Percentiles rank a stretch among this genome's conserved stretches.
phyloP scores from a whole-genome alignment of 2,888 invertebrate species.

The Drosophila nigritarsus region DNA sequence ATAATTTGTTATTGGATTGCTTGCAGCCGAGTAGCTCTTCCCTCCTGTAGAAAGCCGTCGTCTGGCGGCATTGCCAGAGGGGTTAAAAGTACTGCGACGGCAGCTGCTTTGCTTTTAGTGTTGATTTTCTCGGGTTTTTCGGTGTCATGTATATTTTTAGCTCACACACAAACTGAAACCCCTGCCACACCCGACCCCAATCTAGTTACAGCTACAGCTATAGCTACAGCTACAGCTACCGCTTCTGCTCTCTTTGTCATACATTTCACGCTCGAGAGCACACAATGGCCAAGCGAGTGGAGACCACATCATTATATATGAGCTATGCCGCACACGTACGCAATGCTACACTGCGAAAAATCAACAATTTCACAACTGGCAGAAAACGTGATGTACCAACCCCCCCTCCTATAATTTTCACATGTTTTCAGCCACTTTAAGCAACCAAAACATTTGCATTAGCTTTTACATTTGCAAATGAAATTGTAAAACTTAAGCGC shows the following conservation, averaged over 20 bases:
- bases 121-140: constrained; percentile 69
- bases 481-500: neutral
- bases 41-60: constrained; percentile 18
- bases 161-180: constrained; percentile 30
- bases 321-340: constrained; percentile 47
- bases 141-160: constrained; percentile 61
- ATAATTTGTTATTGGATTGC: constrained; percentile 79
- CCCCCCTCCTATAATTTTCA: neutral
- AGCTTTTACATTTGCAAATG: neutral
- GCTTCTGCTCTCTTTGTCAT: constrained; percentile 71
- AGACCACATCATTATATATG: constrained; percentile 75
- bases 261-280: constrained; percentile 74
- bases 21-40: constrained; percentile 8
- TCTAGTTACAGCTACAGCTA: constrained; percentile 4
- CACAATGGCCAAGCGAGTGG: constrained; percentile 59
- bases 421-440: neutral
- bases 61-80: constrained; percentile 19
- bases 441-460: neutral
- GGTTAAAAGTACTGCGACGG: constrained; percentile 19
- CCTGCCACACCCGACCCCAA: constrained; percentile 3
- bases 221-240: constrained; percentile 17
- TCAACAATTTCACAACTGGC: neutral
- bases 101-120: constrained; percentile 59
- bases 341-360: constrained; percentile 12
- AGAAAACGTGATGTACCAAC: neutral